phyloP scores from a whole-genome alignment of 2,888 invertebrate genomes.

The Macaria notata region DNA sequence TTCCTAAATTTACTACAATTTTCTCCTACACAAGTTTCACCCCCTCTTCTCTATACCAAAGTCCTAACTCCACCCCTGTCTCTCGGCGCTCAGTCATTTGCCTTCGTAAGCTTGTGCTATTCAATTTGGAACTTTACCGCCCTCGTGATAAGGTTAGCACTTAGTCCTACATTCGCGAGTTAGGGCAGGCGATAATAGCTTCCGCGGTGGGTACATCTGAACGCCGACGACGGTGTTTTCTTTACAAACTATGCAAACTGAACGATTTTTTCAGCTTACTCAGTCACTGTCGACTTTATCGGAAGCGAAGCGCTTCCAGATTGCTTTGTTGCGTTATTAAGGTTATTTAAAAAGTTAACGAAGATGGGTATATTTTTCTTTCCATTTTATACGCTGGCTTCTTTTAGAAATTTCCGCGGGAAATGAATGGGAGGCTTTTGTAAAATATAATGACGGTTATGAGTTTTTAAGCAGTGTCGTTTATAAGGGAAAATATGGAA shows the following conservation, averaged over 20 bases:
- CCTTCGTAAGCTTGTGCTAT: conserved; percentile 31
- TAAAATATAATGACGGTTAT: too few relatives aligned
- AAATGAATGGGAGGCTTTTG: neutral
- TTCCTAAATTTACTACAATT: too few relatives aligned
- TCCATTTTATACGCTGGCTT: conserved; percentile 4
- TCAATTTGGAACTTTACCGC: conserved; percentile 37
- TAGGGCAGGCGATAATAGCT: conserved; percentile 52
- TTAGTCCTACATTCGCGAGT: conserved; percentile 16
- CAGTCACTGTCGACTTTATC: conserved; percentile 29
- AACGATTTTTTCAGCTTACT: conserved; percentile 41
- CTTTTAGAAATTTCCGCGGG: neutral
- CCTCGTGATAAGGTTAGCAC: conserved; percentile 32
- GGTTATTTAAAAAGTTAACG: conserved; percentile 18
- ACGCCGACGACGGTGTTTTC: conserved; percentile 46
- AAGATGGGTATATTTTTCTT: conserved; percentile 5
- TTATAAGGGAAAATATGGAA: too few relatives aligned
- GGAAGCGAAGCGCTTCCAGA: conserved; percentile 20
- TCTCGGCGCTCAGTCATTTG: conserved; percentile 35
- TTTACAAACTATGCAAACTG: conserved; percentile 47
- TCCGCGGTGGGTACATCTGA: conserved; percentile 54
- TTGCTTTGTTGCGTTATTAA: conserved; percentile 19
- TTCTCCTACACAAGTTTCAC: too few relatives aligned
- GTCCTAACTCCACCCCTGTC: too few relatives aligned
- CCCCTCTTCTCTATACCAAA: too few relatives aligned
- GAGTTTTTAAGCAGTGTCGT: too few relatives aligned